A percentile compares a stretch with the other conserved stretches of the same genome.
Conservation (phyloP, 2,113 vertebrate genomes). For the Octodon degus region DNA sequence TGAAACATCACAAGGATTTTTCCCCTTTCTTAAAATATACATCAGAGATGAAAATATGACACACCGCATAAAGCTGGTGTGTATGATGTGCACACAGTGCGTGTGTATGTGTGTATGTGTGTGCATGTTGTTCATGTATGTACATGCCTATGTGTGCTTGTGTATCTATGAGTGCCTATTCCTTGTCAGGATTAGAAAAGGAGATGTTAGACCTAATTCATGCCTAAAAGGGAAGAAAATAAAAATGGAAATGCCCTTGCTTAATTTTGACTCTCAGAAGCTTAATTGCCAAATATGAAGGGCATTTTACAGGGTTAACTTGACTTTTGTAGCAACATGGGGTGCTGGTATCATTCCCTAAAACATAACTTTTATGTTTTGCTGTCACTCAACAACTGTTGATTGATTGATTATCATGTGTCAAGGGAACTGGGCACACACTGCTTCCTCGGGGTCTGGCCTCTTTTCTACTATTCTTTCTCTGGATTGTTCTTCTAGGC, state of each 20-base stretch:
- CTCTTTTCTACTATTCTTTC: background rate
- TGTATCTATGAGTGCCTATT: background rate
- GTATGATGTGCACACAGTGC: background rate
- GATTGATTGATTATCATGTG: rapidly evolving
- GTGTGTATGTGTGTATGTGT: background rate
- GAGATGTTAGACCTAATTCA: background rate
- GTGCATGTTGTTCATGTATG: background rate
- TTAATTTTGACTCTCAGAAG: slow-evolving; percentile 2
- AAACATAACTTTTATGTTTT: background rate
- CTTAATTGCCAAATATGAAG: background rate
- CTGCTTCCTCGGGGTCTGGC: background rate
- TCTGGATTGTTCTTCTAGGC: background rate
- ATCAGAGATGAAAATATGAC: slow-evolving; percentile 27
- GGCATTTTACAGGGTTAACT: background rate
- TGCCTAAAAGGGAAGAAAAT: background rate
- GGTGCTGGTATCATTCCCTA: background rate
- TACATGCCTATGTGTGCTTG: background rate
- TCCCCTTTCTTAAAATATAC: background rate
- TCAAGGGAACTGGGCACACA: background rate
- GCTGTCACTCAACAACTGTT: background rate
- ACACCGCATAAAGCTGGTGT: background rate
- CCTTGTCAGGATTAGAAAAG: background rate
- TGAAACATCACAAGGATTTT: slow-evolving; percentile 32
- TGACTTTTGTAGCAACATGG: background rate
- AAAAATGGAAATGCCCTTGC: background rate